Evolutionary conservation across 2,113 vertebrate genomes (phyloP).

Genomic region (Mola mola): DNA sequence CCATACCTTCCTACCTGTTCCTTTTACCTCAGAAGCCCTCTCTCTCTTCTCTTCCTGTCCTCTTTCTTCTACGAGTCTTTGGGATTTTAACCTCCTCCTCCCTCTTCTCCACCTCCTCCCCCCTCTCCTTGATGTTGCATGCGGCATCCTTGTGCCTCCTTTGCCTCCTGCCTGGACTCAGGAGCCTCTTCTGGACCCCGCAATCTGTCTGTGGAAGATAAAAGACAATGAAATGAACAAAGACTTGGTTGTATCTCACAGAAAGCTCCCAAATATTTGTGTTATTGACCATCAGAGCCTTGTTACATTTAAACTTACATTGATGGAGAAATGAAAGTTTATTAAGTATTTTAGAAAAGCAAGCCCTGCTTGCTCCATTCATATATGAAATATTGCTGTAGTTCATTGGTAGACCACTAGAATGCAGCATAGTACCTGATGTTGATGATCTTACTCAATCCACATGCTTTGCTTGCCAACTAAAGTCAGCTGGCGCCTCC

Average conservation of each 20-base stretch:
- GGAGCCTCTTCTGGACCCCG: slow-evolving; percentile 51
- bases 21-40: slow-evolving; percentile 48
- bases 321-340: not conserved
- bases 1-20: slow-evolving; percentile 57
- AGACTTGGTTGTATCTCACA: not conserved
- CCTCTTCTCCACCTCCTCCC: slow-evolving; percentile 61
- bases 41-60: slow-evolving; percentile 54
- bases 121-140: slow-evolving; percentile 81
- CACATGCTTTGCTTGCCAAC: slow-evolving; percentile 10
- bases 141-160: slow-evolving; percentile 73
- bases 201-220: slow-evolving; percentile 28
- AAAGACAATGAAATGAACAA: slow-evolving; percentile 2
- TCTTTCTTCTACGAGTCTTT: slow-evolving; percentile 59
- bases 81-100: slow-evolving; percentile 65
- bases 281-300: slow-evolving; percentile 1
- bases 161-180: slow-evolving; percentile 66
- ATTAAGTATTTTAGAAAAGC: not conserved
- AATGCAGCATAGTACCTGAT: not conserved
- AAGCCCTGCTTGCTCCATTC: not conserved
- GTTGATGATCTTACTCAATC: not conserved
- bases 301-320: not conserved
- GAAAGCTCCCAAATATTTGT: not conserved
- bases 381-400: slow-evolving; percentile 26
- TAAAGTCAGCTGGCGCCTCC: not conserved
- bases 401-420: slow-evolving; percentile 38